These are phyloP conservation scores for Drosophila suzukii DNA, from an alignment of 1,140 invertebrate genomes.

Conservation along the genomic window DNA sequence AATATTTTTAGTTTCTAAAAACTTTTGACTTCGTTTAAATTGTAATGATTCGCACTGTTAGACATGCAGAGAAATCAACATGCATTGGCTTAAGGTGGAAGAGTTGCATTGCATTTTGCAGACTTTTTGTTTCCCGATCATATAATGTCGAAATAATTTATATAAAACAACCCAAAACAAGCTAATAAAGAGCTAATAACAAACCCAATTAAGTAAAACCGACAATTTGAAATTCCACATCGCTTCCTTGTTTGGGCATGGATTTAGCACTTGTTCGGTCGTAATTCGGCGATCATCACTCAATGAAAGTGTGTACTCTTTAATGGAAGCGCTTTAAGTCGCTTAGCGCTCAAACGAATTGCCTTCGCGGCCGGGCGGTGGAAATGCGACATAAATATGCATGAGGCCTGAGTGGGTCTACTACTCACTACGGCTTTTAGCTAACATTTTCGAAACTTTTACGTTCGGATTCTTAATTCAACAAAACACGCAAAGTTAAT, in stretches of 20 bases:
- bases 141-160: background rate
- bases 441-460: conserved; percentile 76
- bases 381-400: conserved; percentile 59
- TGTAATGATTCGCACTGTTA: too few species aligned
- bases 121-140: conserved; percentile 9
- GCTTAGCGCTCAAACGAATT: conserved; percentile 27
- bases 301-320: conserved; percentile 42
- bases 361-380: conserved; percentile 13
- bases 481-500: conserved; percentile 80
- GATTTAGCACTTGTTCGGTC: conserved; percentile 27
- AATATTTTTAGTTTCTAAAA: background rate
- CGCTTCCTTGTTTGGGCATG: conserved; percentile 23
- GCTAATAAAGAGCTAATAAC: conserved; percentile 8
- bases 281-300: conserved; percentile 41
- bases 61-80: too few species aligned
- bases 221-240: conserved; percentile 11
- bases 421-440: conserved; percentile 42
- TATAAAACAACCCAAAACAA: conserved; percentile 21
- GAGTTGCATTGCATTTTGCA: background rate
- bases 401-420: conserved; percentile 60
- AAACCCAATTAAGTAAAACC: conserved; percentile 7
- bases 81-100: too few species aligned
- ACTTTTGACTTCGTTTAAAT: too few species aligned
- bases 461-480: conserved; percentile 80
- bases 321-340: conserved; percentile 51